A percentile compares a stretch with the other conserved stretches of the same genome.
Conservation (phyloP, 2,888 invertebrate genomes). For the Synergus laeviventris region DNA sequence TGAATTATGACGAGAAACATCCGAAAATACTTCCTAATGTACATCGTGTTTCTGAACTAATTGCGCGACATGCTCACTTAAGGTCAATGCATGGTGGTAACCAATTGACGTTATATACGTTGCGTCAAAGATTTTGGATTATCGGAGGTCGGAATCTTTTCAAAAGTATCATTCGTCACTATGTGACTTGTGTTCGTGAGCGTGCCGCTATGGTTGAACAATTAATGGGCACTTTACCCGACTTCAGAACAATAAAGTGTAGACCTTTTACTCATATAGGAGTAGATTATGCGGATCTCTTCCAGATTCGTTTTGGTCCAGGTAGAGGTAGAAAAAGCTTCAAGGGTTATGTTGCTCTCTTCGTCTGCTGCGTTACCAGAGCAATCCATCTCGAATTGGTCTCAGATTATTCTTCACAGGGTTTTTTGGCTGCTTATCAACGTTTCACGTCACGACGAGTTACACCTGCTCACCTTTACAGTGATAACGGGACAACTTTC, state of each 20-base stretch:
- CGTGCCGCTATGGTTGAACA: conserved; percentile 3
- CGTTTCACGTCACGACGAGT: conserved; percentile 62
- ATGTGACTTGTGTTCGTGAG: conserved; percentile 15
- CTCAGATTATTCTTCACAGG: too few relatives aligned
- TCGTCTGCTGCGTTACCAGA: too few relatives aligned
- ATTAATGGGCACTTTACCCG: conserved; percentile 43
- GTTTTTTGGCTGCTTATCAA: conserved; percentile 55
- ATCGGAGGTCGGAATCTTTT: too few relatives aligned
- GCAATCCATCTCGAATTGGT: too few relatives aligned
- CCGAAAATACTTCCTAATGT: not conserved
- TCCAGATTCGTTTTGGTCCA: conserved; percentile 36
- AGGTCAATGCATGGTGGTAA: too few relatives aligned
- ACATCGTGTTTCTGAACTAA: not conserved
- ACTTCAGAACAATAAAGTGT: conserved; percentile 55
- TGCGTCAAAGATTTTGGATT: conserved; percentile 46
- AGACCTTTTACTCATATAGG: conserved; percentile 44
- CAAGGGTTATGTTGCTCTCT: conserved; percentile 56
- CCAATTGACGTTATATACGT: too few relatives aligned
- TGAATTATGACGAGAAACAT: not conserved
- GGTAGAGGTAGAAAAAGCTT: conserved; percentile 46
- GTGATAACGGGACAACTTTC: conserved; percentile 67
- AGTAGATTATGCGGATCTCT: conserved; percentile 51
- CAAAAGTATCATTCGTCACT: conserved; percentile 17
- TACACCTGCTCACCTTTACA: conserved; percentile 53
- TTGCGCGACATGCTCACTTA: too few relatives aligned